Evolutionary conservation across 2,888 invertebrate genomes (phyloP).

Genomic region (Eristalis tenax): DNA sequence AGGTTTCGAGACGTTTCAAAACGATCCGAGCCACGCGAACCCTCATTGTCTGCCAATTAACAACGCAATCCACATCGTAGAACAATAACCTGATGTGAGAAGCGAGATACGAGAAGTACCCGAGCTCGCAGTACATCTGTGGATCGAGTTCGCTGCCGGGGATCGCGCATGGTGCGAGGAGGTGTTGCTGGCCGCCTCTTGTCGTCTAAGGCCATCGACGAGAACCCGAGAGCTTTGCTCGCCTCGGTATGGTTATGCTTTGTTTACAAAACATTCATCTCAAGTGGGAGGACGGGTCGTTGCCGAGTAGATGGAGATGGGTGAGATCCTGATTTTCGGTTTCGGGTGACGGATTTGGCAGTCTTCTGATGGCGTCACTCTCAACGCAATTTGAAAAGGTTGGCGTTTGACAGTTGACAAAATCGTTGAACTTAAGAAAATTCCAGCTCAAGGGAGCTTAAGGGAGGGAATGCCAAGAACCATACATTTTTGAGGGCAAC

Average conservation of each 20-base stretch:
- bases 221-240: constrained; percentile 31
- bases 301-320: no score
- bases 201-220: constrained; percentile 6
- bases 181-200: neutral
- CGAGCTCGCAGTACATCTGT: no score
- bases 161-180: neutral
- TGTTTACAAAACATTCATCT: constrained; percentile 59
- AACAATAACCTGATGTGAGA: constrained; percentile 54
- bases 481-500: no score
- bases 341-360: no score
- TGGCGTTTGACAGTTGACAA: no score
- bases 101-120: constrained; percentile 28
- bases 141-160: neutral
- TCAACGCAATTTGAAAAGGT: no score
- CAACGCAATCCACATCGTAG: constrained; percentile 58
- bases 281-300: constrained; percentile 2
- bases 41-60: constrained; percentile 62
- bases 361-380: no score
- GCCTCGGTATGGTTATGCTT: constrained; percentile 13
- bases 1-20: constrained; percentile 42
- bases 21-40: constrained; percentile 34
- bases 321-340: no score
- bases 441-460: no score
- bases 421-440: no score
- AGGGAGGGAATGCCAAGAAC: no score